Conservation (phyloP, 2,113 vertebrate genomes). For the Argyrosomus japonicus region DNA sequence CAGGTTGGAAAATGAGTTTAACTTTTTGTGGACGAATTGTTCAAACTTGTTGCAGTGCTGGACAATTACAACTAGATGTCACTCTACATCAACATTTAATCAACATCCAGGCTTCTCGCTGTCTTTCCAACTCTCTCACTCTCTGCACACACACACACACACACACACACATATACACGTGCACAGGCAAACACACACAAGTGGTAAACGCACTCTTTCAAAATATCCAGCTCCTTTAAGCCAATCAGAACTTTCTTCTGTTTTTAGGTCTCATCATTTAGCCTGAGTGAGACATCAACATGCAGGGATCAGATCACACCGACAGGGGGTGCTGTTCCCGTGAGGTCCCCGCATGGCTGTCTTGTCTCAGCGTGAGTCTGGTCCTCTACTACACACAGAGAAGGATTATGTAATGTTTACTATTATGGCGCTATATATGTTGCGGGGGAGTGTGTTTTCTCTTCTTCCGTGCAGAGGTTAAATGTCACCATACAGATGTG, state of each 20-base stretch:
- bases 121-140: not conserved
- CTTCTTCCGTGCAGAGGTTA: not conserved
- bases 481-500: conserved; percentile 9
- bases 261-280: conserved; percentile 24
- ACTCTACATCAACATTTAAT: conserved; percentile 50
- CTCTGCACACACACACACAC: not conserved
- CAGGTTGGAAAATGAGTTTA: not conserved
- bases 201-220: conserved; percentile 6
- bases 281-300: too few relatives aligned
- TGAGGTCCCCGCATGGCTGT: conserved; percentile 17
- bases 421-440: conserved; percentile 56
- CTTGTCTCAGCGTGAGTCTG: conserved; percentile 59
- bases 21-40: not conserved
- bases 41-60: conserved; percentile 39
- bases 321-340: conserved; percentile 71
- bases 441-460: not conserved
- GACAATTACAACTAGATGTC: conserved; percentile 67
- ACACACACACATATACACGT: not conserved
- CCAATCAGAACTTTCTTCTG: conserved; percentile 42
- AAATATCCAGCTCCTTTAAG: conserved; percentile 19
- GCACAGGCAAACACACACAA: not conserved
- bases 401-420: conserved; percentile 81
- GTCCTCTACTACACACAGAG: conserved; percentile 59
- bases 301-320: conserved; percentile 19
- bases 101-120: not conserved